Base-by-base conservation (phyloP, 2,113 vertebrate species). In the Chionomys nivalis region DNA sequence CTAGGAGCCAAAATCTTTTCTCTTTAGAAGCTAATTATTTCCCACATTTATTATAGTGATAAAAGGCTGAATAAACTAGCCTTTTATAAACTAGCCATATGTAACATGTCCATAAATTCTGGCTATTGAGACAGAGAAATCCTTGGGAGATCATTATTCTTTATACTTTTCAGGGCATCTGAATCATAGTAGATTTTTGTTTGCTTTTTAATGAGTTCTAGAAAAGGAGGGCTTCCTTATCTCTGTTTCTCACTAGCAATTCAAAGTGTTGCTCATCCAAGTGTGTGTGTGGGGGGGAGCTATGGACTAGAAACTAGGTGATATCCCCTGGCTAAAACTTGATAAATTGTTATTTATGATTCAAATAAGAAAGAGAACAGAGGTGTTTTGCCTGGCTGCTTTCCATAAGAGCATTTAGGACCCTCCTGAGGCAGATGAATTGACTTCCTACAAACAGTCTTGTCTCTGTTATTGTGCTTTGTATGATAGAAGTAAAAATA, bases 401-500 rank as follows among this genome's bases (percentile, higher is more conserved):
- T 77, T 31, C 44, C 8, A 52, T 6, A 44, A 16, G 21, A 82
- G 13, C 39, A 0, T 83, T 94, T 94, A 94, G 26, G 16, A 82
- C 90, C 39, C 76, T 66, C 2, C 73, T 78, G 13, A 36, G 55
- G 0, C 0, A 94, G 91, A 96, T 75, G 66, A 86, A 87, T 83
- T 3, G 17, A 87, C 55, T 68, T 87, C 16, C 24, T 83, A 66
- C 39, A 77, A 90, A 82, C 9, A 92, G 75, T 87, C 93, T 95
- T 44, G 31, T 75, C 49, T 61, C 66, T 89, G 55, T 85, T 58
- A 85, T 92, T 87, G 76, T 90, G n/a, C 86, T 93, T 88, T 68
- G 55, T 87, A 68, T 94, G 85, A 85, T 85, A 86, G 72, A 88
- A 42, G 78, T 26, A 47, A 92, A 90, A 90, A 49, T 68, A 95